A percentile compares a stretch with the other conserved stretches of the same genome.
These are phyloP conservation scores for Columba livia DNA, from an alignment of 2,113 vertebrate genomes.

Conservation along the genomic window DNA sequence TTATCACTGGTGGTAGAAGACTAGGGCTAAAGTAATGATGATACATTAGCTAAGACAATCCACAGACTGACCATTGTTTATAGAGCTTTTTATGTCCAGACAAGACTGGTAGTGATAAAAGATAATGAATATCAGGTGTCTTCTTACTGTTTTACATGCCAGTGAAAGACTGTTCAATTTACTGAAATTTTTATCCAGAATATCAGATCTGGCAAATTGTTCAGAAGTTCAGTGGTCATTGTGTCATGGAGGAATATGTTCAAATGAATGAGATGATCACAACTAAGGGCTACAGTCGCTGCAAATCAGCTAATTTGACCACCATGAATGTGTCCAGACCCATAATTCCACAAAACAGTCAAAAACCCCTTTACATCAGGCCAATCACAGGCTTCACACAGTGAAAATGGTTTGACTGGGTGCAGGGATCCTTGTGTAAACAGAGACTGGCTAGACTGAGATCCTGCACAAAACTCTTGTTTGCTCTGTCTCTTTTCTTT, in stretches of 20 bases:
- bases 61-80: slow-evolving; percentile 32
- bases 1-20: slow-evolving; percentile 15
- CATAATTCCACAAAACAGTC: neutral
- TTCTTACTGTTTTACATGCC: neutral
- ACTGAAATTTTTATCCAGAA: neutral
- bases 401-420: neutral
- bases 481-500: neutral
- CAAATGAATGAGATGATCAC: neutral
- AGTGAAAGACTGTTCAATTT: neutral
- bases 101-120: slow-evolving; percentile 54
- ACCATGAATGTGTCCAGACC: neutral
- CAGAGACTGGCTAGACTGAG: rapidly evolving
- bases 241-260: neutral
- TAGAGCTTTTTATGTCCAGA: slow-evolving; percentile 18
- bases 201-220: neutral
- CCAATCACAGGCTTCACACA: neutral
- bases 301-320: neutral
- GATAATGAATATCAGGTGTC: slow-evolving; percentile 51
- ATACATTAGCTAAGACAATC: slow-evolving; percentile 47
- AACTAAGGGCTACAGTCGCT: neutral
- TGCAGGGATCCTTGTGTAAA: neutral
- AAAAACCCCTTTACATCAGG: neutral
- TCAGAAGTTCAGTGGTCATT: neutral
- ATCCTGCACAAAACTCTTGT: neutral
- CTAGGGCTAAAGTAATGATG: slow-evolving; percentile 28